Evolutionary conservation across 2,888 invertebrate genomes (phyloP).

Genomic region (Cacoxenus indagator): DNA sequence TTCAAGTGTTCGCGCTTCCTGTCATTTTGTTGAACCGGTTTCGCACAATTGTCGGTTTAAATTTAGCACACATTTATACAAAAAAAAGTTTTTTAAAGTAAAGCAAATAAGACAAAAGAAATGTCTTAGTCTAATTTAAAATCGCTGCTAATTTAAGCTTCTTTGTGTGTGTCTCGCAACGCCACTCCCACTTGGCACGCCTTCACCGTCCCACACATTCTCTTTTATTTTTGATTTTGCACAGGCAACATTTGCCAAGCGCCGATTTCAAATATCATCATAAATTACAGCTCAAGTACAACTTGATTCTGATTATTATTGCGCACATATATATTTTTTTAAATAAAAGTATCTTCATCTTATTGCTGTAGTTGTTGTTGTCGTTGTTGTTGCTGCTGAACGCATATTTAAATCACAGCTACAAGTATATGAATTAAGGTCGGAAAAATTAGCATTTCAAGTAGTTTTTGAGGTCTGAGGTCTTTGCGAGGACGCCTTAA

Average conservation of each 20-base stretch:
- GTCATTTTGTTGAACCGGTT: not conserved
- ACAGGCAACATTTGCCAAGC: not conserved
- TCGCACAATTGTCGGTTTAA: not conserved
- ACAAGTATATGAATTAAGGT: not conserved
- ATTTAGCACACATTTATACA: conserved; percentile 12
- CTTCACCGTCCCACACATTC: too few species aligned
- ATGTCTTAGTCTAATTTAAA: not conserved
- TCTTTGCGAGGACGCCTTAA: not conserved
- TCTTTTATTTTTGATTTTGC: not conserved
- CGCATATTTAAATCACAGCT: conserved; percentile 25
- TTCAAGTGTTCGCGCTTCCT: not conserved
- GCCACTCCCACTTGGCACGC: not conserved
- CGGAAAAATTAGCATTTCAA: not conserved
- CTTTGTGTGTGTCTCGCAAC: not conserved
- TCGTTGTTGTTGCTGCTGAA: too few species aligned
- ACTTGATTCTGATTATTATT: conserved; percentile 49
- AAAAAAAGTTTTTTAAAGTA: not conserved
- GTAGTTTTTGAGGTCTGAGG: not conserved
- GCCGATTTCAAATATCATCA: conserved; percentile 31
- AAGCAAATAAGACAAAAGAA: not conserved
- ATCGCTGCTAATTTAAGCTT: conserved; percentile 4
- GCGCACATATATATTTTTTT: not conserved
- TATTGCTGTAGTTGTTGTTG: too few species aligned
- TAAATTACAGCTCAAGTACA: conserved; percentile 57
- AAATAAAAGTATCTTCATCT: not conserved